These are phyloP conservation scores for Eupristina koningsbergeri DNA, from an alignment of 1,140 invertebrate species.

Conservation along the genomic window DNA sequence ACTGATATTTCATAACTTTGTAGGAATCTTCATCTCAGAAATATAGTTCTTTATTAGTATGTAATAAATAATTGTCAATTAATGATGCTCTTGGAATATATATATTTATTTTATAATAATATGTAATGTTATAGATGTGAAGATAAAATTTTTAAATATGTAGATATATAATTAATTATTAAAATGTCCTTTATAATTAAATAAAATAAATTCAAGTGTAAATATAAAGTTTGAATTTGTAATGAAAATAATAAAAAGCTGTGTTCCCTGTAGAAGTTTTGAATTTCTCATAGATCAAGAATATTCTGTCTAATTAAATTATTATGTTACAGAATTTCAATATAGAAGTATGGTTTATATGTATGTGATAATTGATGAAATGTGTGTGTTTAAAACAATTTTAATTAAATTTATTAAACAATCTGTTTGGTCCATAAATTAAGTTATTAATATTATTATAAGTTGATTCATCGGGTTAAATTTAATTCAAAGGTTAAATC, in stretches of 20 bases:
- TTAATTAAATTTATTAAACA: not conserved
- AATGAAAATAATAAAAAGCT: not conserved
- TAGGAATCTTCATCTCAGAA: not conserved
- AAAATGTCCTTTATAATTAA: not conserved
- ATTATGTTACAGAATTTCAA: not conserved
- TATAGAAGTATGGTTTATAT: not conserved
- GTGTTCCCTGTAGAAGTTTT: not conserved
- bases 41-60: not conserved
- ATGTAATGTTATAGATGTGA: not conserved
- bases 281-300: not conserved
- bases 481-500: not conserved
- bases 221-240: no score
- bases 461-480: not conserved
- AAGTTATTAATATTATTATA: not conserved
- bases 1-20: slow-evolving; percentile 1
- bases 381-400: not conserved
- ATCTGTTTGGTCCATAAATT: not conserved
- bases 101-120: not conserved
- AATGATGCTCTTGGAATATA: not conserved
- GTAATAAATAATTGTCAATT: not conserved
- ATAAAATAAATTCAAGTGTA: no score
- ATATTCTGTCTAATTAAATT: not conserved
- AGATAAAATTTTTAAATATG: not conserved
- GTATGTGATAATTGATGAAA: not conserved
- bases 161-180: no score